These are phyloP conservation scores for Plumapathes pennacea DNA, from an alignment of 92 coral and sea anemone genomes.

Conservation along the genomic window DNA sequence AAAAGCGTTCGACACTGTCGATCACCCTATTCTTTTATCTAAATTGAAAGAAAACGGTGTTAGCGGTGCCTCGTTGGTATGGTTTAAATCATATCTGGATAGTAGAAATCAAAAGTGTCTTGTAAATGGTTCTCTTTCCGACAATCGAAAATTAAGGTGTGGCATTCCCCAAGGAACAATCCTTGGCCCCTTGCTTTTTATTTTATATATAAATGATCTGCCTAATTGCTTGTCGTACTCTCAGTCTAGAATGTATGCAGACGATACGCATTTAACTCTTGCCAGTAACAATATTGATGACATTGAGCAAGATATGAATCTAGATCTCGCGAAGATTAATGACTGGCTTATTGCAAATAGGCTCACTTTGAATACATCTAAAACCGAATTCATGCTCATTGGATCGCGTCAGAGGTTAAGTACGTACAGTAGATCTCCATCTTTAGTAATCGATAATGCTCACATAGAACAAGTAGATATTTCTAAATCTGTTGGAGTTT, in stretches of 20 bases:
- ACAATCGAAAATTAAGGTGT: too few species aligned
- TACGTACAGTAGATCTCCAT: constrained; percentile 8
- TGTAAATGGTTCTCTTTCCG: constrained; percentile 17
- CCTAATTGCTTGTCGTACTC: constrained; percentile 4
- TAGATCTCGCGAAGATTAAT: constrained; percentile 14
- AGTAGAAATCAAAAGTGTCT: constrained; percentile 23
- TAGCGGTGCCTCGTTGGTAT: constrained; percentile 6
- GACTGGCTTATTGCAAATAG: constrained; percentile 31
- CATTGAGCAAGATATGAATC: constrained; percentile 9
- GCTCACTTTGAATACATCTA: constrained; percentile 22
- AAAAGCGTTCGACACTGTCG: constrained; percentile 19
- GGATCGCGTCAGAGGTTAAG: constrained; percentile 19
- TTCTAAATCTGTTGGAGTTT: constrained; percentile 41
- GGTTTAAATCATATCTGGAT: constrained; percentile 7
- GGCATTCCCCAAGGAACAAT: constrained; percentile 18
- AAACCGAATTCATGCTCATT: constrained; percentile 21
- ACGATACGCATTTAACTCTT: constrained; percentile 18
- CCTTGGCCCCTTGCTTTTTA: not conserved
- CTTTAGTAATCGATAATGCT: constrained; percentile 7
- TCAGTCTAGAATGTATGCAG: constrained; percentile 27
- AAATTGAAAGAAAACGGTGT: constrained; percentile 25
- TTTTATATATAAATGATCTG: not conserved
- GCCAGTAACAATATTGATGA: constrained; percentile 20
- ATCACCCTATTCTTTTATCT: constrained; percentile 32
- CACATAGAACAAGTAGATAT: constrained; percentile 29